These are phyloP conservation scores for Drosophila anomelani DNA, from an alignment of 2,888 invertebrate genomes.

Conservation along the genomic window DNA sequence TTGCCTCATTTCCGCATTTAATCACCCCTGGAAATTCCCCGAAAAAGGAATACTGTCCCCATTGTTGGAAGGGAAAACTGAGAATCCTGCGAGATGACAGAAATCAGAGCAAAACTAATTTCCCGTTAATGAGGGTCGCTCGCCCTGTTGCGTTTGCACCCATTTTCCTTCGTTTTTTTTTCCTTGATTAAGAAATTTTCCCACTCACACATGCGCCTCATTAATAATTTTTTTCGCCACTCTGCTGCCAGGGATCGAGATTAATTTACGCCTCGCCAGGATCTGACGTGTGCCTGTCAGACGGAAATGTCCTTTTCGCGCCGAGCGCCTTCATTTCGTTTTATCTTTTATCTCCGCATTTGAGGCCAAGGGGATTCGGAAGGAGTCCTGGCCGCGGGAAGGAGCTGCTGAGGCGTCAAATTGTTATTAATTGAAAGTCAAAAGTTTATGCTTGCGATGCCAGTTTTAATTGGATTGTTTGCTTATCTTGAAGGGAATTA, in stretches of 20 bases:
- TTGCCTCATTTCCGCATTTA: slow-evolving; percentile 73
- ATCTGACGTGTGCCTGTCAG: slow-evolving; percentile 77
- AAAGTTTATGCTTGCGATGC: slow-evolving; percentile 49
- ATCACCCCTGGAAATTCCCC: slow-evolving; percentile 62
- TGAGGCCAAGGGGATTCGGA: slow-evolving; percentile 21
- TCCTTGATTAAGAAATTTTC: slow-evolving; percentile 63
- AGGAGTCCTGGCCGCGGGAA: slow-evolving; percentile 13
- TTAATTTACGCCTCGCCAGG: slow-evolving; percentile 70
- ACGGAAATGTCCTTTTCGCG: slow-evolving; percentile 47
- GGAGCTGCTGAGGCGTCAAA: slow-evolving; percentile 72
- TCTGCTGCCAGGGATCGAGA: slow-evolving; percentile 64
- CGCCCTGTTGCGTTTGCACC: slow-evolving; percentile 29
- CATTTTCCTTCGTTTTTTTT: slow-evolving; percentile 19
- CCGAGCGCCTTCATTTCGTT: slow-evolving; percentile 60
- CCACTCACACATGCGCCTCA: slow-evolving; percentile 73
- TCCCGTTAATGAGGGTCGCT: slow-evolving; percentile 81
- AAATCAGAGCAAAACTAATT: slow-evolving; percentile 76
- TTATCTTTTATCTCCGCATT: slow-evolving; percentile 70
- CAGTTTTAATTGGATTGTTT: slow-evolving; percentile 73
- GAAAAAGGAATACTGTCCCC: slow-evolving; percentile 14
- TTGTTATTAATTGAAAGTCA: slow-evolving; percentile 83
- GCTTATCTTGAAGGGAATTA: slow-evolving; percentile 45
- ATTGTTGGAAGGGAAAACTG: slow-evolving; percentile 61
- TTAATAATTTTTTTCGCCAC: slow-evolving; percentile 70
- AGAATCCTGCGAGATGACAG: slow-evolving; percentile 38